phyloP scores from a whole-genome alignment of 2,888 invertebrate genomes.

The Drosophila suboccidentalis region DNA sequence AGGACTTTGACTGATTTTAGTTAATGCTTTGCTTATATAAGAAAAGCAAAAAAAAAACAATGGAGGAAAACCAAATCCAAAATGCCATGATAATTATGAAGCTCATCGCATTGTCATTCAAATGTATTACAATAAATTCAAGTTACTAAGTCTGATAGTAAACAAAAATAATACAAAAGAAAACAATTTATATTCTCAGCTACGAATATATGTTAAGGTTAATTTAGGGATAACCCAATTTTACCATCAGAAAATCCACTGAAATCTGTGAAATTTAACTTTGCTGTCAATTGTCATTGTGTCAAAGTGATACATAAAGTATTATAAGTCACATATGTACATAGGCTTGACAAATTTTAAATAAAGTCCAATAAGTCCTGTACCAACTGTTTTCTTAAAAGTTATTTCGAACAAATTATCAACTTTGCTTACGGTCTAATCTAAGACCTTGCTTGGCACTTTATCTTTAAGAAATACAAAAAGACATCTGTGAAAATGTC shows the following conservation, averaged over 20 bases:
- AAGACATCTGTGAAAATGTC: neutral
- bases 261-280: too few species aligned
- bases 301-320: too few species aligned
- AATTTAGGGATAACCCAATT: too few species aligned
- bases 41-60: neutral
- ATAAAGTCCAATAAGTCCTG: too few species aligned
- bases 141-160: neutral
- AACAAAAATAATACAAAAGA: neutral
- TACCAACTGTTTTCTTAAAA: neutral
- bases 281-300: too few species aligned
- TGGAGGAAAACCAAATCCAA: neutral
- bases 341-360: too few species aligned
- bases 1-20: slow-evolving; percentile 45
- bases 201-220: too few species aligned
- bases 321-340: too few species aligned
- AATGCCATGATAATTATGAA: slow-evolving; percentile 1
- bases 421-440: neutral
- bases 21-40: slow-evolving; percentile 40
- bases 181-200: neutral
- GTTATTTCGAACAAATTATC: neutral
- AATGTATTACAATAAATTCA: neutral
- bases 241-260: too few species aligned
- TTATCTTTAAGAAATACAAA: neutral
- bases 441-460: neutral
- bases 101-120: neutral